phyloP scores from a whole-genome alignment of 2,797 vertebrate species.

The Parambassis ranga region DNA sequence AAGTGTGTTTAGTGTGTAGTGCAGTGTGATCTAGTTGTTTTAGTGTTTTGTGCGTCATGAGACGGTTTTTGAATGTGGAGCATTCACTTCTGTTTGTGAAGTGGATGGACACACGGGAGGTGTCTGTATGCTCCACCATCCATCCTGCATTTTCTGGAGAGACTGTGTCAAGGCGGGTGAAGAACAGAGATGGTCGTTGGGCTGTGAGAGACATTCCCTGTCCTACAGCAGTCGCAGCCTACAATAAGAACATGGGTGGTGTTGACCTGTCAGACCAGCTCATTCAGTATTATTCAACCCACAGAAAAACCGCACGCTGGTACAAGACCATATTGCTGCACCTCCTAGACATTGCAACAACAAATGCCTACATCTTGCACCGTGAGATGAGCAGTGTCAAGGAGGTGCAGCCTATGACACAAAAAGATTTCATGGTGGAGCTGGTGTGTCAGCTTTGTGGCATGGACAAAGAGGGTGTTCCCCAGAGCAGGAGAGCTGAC shows the following conservation, averaged over 20 bases:
- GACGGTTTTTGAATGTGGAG: no score
- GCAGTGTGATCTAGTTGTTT: no score
- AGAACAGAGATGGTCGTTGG: no score
- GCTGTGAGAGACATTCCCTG: no score
- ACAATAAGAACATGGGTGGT: constrained; percentile 9
- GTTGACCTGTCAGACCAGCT: constrained; percentile 3
- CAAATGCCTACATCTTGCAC: constrained; percentile 10
- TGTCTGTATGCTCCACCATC: no score
- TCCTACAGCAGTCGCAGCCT: background rate
- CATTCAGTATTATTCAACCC: background rate
- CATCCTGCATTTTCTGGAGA: no score
- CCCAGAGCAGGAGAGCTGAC: background rate
- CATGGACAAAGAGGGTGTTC: background rate
- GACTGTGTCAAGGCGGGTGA: no score
- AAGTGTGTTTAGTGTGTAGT: no score
- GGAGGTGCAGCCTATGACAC: background rate
- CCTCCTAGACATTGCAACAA: no score
- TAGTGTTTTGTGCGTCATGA: no score
- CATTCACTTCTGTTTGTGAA: no score
- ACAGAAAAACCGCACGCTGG: background rate
- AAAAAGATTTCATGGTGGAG: background rate
- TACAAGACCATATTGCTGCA: constrained; percentile 1
- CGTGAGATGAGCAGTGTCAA: background rate
- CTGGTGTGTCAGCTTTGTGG: background rate
- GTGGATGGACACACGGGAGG: no score